A percentile compares a stretch with the other conserved stretches of the same genome.
These are phyloP conservation scores for Macrotis lagotis DNA, from an alignment of 2,113 vertebrate genomes.

Conservation along the genomic window DNA sequence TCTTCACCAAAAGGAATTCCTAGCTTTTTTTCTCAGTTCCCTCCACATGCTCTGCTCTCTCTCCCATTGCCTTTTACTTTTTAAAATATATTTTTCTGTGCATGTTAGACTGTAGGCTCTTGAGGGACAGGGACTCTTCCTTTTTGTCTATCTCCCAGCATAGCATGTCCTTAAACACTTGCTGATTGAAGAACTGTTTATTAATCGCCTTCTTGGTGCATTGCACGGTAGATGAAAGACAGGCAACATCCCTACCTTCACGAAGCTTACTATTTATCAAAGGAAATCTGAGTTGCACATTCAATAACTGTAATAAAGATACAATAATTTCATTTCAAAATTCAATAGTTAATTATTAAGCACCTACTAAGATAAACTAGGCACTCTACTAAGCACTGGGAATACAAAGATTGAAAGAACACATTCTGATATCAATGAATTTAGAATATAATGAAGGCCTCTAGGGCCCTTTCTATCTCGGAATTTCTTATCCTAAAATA, in stretches of 20 bases:
- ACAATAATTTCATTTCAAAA: not conserved
- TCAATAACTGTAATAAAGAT: not conserved
- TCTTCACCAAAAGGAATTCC: not conserved
- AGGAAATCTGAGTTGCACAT: not conserved
- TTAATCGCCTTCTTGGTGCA: not conserved
- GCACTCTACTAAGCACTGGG: not conserved
- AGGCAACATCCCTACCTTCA: not conserved
- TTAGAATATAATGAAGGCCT: conserved; percentile 9
- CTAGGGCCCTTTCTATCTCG: not conserved
- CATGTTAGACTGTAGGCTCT: no score
- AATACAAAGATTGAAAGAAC: not conserved
- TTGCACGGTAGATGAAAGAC: not conserved
- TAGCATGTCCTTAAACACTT: not conserved
- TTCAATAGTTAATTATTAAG: conserved; percentile 17
- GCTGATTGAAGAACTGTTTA: not conserved
- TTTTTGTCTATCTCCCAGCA: not conserved
- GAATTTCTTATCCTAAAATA: not conserved
- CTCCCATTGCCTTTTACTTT: not conserved
- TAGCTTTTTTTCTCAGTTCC: not conserved
- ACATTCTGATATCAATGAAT: conserved; percentile 6
- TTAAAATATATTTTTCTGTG: not conserved
- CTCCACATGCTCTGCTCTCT: not conserved
- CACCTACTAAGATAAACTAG: not conserved
- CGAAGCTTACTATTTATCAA: not conserved
- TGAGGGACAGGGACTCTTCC: not conserved